A percentile compares a stretch with the other conserved stretches of the same genome.
These are phyloP conservation scores for Vanessa cardui DNA, from an alignment of 2,888 invertebrate genomes.

Conservation along the genomic window DNA sequence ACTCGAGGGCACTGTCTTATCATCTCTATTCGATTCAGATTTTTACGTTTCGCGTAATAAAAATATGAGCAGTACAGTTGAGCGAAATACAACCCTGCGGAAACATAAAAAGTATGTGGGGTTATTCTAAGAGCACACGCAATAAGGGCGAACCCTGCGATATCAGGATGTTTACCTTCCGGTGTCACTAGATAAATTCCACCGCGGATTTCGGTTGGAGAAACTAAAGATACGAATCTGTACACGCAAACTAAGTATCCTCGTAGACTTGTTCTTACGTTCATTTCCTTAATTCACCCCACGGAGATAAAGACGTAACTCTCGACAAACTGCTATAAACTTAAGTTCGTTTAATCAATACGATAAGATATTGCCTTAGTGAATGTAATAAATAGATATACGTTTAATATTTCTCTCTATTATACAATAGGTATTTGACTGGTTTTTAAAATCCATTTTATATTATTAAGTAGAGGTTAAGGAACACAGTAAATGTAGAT, in stretches of 20 bases:
- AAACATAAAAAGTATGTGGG: conserved; percentile 67
- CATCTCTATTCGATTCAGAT: conserved; percentile 57
- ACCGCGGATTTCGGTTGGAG: conserved; percentile 40
- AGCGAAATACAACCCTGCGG: conserved; percentile 71
- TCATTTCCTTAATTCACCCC: conserved; percentile 24
- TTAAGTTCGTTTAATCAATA: conserved; percentile 9
- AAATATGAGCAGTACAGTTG: conserved; percentile 72
- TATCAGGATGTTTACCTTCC: conserved; percentile 65
- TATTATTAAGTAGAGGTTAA: too few relatives aligned
- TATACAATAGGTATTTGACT: too few relatives aligned
- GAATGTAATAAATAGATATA: background rate
- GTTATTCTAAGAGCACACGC: conserved; percentile 54
- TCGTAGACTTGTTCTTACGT: conserved; percentile 11
- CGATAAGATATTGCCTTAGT: conserved; percentile 14
- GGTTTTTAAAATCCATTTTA: too few relatives aligned
- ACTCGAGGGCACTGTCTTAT: conserved; percentile 14
- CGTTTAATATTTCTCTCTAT: background rate
- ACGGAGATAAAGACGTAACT: conserved; percentile 15
- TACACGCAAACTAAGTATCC: conserved; percentile 16
- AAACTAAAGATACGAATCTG: conserved; percentile 26
- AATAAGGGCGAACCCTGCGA: conserved; percentile 47
- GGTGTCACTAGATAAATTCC: conserved; percentile 59
- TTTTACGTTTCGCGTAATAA: conserved; percentile 70
- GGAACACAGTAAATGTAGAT: too few relatives aligned
- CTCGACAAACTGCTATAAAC: conserved; percentile 8